A percentile compares a stretch with the other conserved stretches of the same genome.
Evolutionary conservation across 2,797 vertebrate species (phyloP).

Genomic region (Tapirus indicus): DNA sequence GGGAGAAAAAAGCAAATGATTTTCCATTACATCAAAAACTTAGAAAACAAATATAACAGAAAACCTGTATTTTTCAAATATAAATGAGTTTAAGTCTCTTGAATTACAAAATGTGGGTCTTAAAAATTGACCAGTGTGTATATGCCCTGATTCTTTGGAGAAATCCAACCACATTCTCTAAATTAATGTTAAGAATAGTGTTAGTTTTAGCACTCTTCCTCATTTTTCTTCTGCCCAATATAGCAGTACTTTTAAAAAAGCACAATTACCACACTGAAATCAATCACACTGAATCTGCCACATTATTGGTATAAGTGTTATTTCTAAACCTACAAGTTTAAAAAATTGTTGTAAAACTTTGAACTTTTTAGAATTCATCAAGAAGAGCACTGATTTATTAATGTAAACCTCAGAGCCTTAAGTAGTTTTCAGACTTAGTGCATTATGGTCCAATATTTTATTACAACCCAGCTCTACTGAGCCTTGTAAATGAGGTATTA

Average conservation of each 20-base stretch:
- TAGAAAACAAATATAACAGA: conserved; percentile 40
- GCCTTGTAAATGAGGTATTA: background rate
- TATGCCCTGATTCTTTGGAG: conserved; percentile 32
- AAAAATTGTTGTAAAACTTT: conserved; percentile 69
- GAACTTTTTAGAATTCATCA: conserved; percentile 64
- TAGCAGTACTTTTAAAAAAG: conserved; percentile 45
- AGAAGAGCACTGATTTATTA: conserved; percentile 44
- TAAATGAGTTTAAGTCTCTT: conserved; percentile 58
- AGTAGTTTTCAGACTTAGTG: conserved; percentile 35
- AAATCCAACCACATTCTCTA: conserved; percentile 15
- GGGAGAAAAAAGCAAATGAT: background rate
- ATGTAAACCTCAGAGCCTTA: conserved; percentile 29
- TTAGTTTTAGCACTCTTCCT: conserved; percentile 52
- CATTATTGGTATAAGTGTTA: conserved; percentile 66
- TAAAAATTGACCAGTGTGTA: conserved; percentile 50
- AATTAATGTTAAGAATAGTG: conserved; percentile 73
- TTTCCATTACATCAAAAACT: conserved; percentile 48
- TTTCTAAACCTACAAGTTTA: conserved; percentile 62
- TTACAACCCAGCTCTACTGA: background rate
- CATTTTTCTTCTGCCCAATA: conserved; percentile 63
- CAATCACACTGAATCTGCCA: background rate
- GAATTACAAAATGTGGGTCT: conserved; percentile 57
- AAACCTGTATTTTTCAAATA: conserved; percentile 68
- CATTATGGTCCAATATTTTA: background rate
- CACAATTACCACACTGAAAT: conserved; percentile 60